These are phyloP conservation scores for Podiceps cristatus DNA, from an alignment of 2,113 vertebrate species.

Conservation along the genomic window DNA sequence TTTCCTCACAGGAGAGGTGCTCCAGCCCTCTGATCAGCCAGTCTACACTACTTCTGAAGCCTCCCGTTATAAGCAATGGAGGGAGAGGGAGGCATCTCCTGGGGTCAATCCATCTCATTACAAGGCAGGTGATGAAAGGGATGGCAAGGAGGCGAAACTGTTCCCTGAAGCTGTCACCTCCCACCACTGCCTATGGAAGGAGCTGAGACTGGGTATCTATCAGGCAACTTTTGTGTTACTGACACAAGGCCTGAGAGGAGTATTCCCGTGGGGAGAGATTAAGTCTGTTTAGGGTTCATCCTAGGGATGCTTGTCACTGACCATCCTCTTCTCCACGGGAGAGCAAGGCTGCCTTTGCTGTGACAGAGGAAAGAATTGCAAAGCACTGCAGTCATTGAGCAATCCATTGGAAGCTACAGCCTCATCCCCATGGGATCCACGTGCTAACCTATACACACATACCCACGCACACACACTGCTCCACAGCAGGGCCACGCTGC, in stretches of 20 bases:
- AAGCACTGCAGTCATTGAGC: background rate
- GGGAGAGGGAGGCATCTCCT: background rate
- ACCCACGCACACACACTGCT: rapidly evolving
- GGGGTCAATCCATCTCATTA: background rate
- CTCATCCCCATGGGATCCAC: background rate
- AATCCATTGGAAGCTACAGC: background rate
- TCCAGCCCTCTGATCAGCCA: background rate
- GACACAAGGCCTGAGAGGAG: background rate
- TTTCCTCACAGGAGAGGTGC: background rate
- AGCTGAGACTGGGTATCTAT: background rate
- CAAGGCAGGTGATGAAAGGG: background rate
- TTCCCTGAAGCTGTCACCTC: background rate
- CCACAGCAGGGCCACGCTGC: background rate
- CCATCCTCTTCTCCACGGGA: background rate
- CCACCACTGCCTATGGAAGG: background rate
- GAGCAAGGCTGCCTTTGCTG: background rate
- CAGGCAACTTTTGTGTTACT: background rate
- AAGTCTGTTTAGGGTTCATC: background rate
- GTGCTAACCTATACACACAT: background rate
- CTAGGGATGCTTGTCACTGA: background rate
- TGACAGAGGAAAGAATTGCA: background rate
- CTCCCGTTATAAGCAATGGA: background rate
- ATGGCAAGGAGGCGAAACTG: background rate
- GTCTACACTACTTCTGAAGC: background rate
- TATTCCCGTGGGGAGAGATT: background rate